Percentiles rank a stretch among this genome's conserved stretches.
Conservation (phyloP, 2,113 vertebrate genomes). For the Micromys minutus region DNA sequence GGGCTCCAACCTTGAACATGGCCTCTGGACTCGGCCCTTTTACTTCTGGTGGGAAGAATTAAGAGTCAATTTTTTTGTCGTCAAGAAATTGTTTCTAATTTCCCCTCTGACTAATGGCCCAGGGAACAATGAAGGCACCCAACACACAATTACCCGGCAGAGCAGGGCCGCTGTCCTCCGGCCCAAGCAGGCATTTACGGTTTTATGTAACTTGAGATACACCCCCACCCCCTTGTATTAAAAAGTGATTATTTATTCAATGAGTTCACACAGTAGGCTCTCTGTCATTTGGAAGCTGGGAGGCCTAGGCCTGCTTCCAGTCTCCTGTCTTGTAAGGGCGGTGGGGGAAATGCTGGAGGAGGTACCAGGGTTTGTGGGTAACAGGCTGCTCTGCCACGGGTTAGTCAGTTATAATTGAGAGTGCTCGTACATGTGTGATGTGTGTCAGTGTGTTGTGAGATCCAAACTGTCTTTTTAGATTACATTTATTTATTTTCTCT, state of each 20-base stretch:
- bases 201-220: slow-evolving; percentile 4
- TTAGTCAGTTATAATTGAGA: neutral
- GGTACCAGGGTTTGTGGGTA: neutral
- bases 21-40: neutral
- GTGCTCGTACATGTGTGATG: neutral
- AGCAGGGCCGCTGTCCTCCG: rapidly evolving
- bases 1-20: neutral
- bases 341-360: too few species aligned
- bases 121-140: slow-evolving; percentile 66
- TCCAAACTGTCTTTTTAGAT: neutral
- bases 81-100: slow-evolving; percentile 74
- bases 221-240: slow-evolving; percentile 17
- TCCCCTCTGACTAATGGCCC: slow-evolving; percentile 38
- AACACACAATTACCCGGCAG: neutral
- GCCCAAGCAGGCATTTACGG: neutral
- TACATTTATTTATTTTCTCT: neutral
- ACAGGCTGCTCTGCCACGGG: rapidly evolving
- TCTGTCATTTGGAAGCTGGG: neutral
- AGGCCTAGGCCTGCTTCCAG: neutral
- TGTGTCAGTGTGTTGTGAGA: neutral
- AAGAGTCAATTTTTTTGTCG: slow-evolving; percentile 72
- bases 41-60: neutral
- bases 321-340: neutral
- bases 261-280: neutral
- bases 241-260: slow-evolving; percentile 60